phyloP scores from a whole-genome alignment of 2,113 vertebrate genomes.

The cattle (Bos taurus) region ARS-UCD2.0 NC_037333.1:16732501-16733000 shows the following conservation, averaged over 20 bases:
- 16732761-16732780: background rate
- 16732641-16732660: background rate
- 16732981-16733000: background rate
- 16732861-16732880: background rate
- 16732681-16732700: background rate
- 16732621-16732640: background rate
- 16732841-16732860: background rate
- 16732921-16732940: background rate
- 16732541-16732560: background rate
- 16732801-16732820: background rate
- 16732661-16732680: background rate
- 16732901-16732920: background rate
- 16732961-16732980: background rate
- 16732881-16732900: background rate
- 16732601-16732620: background rate
- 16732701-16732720: background rate
- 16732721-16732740: fast-evolving
- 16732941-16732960: background rate
- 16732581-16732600: background rate
- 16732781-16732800: fast-evolving
- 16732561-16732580: background rate
- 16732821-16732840: background rate
- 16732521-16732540: background rate
- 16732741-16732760: background rate
- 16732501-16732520: background rate